Percentiles rank a stretch among this genome's conserved stretches.
Evolutionary conservation across 1,140 invertebrate genomes (phyloP).

Genomic region (Oncopodura yosiiana): DNA sequence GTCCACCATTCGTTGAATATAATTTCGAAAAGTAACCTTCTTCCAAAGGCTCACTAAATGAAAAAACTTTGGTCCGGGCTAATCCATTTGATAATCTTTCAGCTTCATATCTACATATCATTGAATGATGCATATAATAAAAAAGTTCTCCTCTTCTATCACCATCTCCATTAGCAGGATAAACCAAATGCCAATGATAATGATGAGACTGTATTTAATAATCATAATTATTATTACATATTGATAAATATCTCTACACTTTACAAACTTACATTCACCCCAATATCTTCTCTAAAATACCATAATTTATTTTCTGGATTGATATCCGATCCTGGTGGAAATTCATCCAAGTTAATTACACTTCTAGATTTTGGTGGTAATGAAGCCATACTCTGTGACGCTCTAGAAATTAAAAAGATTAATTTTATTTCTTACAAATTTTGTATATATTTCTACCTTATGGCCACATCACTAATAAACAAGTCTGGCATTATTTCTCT

Average conservation of each 20-base stretch:
- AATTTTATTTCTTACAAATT: too few relatives aligned
- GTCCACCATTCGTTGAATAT: constrained; percentile 23
- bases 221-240: not conserved
- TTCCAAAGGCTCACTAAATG: too few relatives aligned
- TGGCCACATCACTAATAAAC: constrained; percentile 19
- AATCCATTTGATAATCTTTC: constrained; percentile 36
- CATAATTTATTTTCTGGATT: constrained; percentile 16
- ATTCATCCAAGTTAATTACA: not conserved
- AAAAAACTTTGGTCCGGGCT: constrained; percentile 20
- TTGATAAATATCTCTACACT: not conserved
- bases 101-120: constrained; percentile 42
- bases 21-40: constrained; percentile 37
- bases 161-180: constrained; percentile 46
- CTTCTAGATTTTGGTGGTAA: constrained; percentile 5
- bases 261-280: too few relatives aligned
- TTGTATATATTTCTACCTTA: too few relatives aligned
- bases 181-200: constrained; percentile 77
- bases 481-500: constrained; percentile 33
- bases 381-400: constrained; percentile 10
- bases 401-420: too few relatives aligned
- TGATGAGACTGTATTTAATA: constrained; percentile 63
- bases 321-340: constrained; percentile 5
- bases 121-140: constrained; percentile 63
- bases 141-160: constrained; percentile 61
- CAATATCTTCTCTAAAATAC: constrained; percentile 30